These are phyloP conservation scores for Bombus impatiens DNA, from an alignment of 1,140 invertebrate species.

Conservation along the genomic window DNA sequence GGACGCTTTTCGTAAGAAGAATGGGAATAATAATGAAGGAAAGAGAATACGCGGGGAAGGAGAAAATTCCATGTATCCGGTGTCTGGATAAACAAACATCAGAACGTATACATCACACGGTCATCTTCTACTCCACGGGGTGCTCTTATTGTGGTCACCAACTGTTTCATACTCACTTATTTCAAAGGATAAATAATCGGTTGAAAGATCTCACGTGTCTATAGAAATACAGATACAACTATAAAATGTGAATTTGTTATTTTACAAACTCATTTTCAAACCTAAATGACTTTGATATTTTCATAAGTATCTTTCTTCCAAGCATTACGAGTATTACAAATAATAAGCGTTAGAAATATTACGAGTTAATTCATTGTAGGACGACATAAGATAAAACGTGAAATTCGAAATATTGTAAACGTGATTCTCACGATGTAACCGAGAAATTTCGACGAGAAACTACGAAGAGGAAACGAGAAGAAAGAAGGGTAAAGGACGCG, in stretches of 20 bases:
- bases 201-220: neutral
- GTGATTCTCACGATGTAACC: no score
- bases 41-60: neutral
- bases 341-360: no score
- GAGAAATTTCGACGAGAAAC: slow-evolving; percentile 1
- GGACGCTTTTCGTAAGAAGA: slow-evolving; percentile 7
- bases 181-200: no score
- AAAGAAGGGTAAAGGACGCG: slow-evolving; percentile 8
- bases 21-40: neutral
- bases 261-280: neutral
- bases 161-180: no score
- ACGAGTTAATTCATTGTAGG: no score
- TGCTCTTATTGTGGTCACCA: no score
- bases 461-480: slow-evolving; percentile 3
- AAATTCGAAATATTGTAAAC: neutral
- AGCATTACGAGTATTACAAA: neutral
- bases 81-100: neutral
- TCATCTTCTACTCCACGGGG: neutral
- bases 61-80: neutral
- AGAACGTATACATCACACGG: neutral
- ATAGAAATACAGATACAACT: neutral
- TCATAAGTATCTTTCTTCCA: no score
- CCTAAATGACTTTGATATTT: no score
- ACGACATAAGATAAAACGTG: no score
- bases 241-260: neutral